Conservation (phyloP, 92 coral and sea anemone genomes). For the Heteractis magnifica region DNA sequence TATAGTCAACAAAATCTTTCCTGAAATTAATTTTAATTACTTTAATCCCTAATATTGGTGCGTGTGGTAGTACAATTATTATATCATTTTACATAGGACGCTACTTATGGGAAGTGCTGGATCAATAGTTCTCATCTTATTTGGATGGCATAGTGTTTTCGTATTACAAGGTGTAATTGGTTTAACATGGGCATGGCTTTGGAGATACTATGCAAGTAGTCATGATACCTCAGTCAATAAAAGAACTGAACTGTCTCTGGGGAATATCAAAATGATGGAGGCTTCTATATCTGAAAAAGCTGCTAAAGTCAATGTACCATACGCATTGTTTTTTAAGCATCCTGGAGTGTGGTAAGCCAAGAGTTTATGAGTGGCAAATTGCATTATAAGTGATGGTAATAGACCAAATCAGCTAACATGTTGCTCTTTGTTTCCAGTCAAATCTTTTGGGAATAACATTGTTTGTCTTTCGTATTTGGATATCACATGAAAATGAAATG, state of each 20-base stretch:
- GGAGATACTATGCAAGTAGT: slow-evolving; percentile 62
- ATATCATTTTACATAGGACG: slow-evolving; percentile 37
- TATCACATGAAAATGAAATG: too few species aligned
- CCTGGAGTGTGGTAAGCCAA: slow-evolving; percentile 87
- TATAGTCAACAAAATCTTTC: too few species aligned
- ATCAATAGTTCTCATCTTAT: slow-evolving; percentile 68
- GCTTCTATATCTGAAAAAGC: slow-evolving; percentile 38
- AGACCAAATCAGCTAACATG: too few species aligned
- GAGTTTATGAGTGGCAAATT: not conserved
- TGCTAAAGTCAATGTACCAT: slow-evolving; percentile 58
- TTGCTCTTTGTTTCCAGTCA: too few species aligned
- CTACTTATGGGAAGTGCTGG: slow-evolving; percentile 87
- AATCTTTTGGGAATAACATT: too few species aligned
- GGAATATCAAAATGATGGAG: slow-evolving; percentile 60
- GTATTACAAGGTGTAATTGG: slow-evolving; percentile 71
- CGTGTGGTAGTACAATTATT: not conserved
- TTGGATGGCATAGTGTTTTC: slow-evolving; percentile 93
- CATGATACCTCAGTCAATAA: slow-evolving; percentile 38
- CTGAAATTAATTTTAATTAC: too few species aligned
- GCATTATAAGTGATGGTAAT: too few species aligned
- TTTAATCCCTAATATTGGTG: too few species aligned
- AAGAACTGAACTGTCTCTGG: slow-evolving; percentile 50
- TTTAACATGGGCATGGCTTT: slow-evolving; percentile 69
- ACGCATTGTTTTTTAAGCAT: slow-evolving; percentile 68
- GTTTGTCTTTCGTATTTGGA: too few species aligned